A percentile compares a stretch with the other conserved stretches of the same genome.
Conservation (phyloP, 2,888 invertebrate genomes). For the Spodoptera littoralis region DNA sequence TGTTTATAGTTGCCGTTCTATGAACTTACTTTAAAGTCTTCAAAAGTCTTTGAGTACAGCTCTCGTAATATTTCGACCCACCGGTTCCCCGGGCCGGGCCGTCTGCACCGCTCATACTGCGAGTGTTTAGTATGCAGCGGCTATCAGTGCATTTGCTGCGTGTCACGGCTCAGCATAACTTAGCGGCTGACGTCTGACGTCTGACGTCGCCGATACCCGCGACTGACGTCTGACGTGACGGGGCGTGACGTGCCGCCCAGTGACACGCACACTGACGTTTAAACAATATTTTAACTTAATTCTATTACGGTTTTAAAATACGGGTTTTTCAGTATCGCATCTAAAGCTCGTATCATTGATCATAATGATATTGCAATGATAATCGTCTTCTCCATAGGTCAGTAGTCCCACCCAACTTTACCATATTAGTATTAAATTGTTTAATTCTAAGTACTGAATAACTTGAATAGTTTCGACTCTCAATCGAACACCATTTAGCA, state of each 20-base stretch:
- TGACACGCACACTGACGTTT: neutral
- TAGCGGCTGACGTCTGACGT: constrained; percentile 34
- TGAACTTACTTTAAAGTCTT: too few relatives aligned
- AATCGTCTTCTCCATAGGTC: too few relatives aligned
- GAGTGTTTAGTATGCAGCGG: constrained; percentile 34
- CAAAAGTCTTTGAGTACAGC: too few relatives aligned
- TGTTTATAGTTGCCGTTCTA: too few relatives aligned
- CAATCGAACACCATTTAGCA: constrained; percentile 4
- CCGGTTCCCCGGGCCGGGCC: too few relatives aligned
- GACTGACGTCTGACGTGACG: constrained; percentile 13
- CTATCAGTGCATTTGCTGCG: constrained; percentile 53
- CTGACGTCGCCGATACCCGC: constrained; percentile 16
- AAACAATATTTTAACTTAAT: too few relatives aligned
- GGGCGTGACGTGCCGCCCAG: neutral
- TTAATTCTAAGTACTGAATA: neutral
- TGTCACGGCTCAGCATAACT: constrained; percentile 47
- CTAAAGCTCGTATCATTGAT: too few relatives aligned
- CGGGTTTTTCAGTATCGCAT: too few relatives aligned
- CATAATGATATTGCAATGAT: too few relatives aligned
- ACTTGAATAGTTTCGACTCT: neutral
- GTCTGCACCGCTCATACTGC: neutral
- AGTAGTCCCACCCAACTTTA: too few relatives aligned
- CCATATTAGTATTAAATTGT: neutral
- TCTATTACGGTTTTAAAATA: too few relatives aligned
- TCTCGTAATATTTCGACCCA: too few relatives aligned